phyloP scores from a whole-genome alignment of 2,888 invertebrate genomes.

The Tipula unca region DNA sequence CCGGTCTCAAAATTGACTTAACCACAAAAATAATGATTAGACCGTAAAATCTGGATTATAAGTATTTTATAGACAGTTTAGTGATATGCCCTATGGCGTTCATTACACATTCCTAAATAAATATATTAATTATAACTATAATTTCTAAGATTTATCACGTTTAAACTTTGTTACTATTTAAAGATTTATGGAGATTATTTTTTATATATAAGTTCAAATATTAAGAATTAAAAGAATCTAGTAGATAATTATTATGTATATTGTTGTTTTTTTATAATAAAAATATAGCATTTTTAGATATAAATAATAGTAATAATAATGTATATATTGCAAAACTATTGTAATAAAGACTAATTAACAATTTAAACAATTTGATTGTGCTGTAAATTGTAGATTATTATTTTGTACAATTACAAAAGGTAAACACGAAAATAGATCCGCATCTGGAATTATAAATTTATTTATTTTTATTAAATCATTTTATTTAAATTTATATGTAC shows the following conservation, averaged over 20 bases:
- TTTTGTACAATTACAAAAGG: not conserved
- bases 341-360: not conserved
- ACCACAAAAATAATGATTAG: not conserved
- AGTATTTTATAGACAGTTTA: not conserved
- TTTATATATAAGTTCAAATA: not conserved
- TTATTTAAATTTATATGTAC: too few species aligned
- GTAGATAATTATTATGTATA: not conserved
- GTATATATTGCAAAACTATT: not conserved
- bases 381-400: not conserved
- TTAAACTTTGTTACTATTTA: not conserved
- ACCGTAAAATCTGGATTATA: not conserved
- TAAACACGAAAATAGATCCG: not conserved
- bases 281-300: not conserved
- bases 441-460: not conserved
- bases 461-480: too few species aligned
- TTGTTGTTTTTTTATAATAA: not conserved
- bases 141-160: not conserved
- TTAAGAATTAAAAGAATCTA: not conserved
- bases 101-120: not conserved
- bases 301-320: not conserved
- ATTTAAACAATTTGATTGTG: not conserved
- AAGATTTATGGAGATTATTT: not conserved
- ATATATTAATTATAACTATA: not conserved
- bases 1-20: too few species aligned
- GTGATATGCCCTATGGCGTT: not conserved